Evolutionary conservation across 1,140 invertebrate species (phyloP).

Genomic region (Apocrypta bakeri): DNA sequence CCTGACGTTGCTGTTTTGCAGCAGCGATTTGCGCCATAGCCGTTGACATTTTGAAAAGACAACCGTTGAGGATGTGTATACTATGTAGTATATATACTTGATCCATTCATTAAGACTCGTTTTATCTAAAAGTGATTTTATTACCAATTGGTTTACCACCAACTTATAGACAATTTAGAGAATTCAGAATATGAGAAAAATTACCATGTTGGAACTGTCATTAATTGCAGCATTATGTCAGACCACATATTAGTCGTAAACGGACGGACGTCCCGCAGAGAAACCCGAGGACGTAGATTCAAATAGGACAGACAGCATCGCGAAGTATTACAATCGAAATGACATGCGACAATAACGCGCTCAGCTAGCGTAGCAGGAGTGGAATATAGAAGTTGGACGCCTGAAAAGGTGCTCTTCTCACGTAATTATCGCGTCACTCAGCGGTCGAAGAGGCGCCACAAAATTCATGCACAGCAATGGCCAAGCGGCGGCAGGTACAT

Average conservation of each 20-base stretch:
- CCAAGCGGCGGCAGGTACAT: not conserved
- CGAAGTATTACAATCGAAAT: not conserved
- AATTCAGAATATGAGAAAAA: not conserved
- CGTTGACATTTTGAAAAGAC: not conserved
- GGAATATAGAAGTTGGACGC: not conserved
- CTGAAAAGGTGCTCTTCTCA: not conserved
- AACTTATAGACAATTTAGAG: too few species aligned
- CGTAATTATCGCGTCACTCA: conserved; percentile 32
- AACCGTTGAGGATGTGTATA: not conserved
- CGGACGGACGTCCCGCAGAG: not conserved
- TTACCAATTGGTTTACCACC: too few species aligned
- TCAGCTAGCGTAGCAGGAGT: too few species aligned
- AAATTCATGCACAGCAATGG: not conserved
- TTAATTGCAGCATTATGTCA: too few species aligned
- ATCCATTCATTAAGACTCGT: too few species aligned
- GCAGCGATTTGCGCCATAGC: not conserved
- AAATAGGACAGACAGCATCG: not conserved
- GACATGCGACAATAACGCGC: not conserved
- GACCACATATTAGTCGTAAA: too few species aligned
- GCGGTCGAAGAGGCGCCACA: not conserved
- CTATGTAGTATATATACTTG: not conserved
- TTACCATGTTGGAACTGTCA: too few species aligned
- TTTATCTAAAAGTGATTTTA: too few species aligned
- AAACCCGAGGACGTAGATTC: not conserved
- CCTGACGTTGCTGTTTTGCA: not conserved